Percentiles rank a stretch among this genome's conserved stretches.
These are phyloP conservation scores for Danio kyathit DNA, from an alignment of 2,797 vertebrate species.

Conservation along the genomic window DNA sequence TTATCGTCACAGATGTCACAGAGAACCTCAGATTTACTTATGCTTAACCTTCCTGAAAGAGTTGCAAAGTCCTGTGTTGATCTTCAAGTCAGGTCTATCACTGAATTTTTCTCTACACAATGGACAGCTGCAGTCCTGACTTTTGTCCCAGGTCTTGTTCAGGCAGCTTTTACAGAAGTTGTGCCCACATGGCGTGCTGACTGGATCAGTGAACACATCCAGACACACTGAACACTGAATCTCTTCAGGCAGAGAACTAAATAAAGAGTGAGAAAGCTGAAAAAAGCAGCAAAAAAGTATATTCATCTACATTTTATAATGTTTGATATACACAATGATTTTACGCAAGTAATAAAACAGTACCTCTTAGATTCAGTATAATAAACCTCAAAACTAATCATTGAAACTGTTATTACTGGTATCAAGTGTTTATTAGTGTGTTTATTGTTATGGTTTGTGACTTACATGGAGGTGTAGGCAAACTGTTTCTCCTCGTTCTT, in stretches of 20 bases:
- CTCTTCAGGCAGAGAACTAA: background rate
- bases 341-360: background rate
- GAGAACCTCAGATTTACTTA: background rate
- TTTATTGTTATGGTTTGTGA: background rate
- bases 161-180: too few species aligned
- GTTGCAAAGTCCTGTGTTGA: background rate
- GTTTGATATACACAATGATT: too few species aligned
- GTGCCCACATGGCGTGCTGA: too few species aligned
- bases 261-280: background rate
- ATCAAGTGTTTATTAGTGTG: background rate
- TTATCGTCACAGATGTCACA: conserved; percentile 3
- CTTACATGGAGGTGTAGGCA: background rate
- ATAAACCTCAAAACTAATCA: too few species aligned
- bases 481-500: background rate
- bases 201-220: background rate
- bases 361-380: background rate
- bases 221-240: background rate
- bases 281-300: too few species aligned
- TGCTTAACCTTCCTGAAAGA: background rate
- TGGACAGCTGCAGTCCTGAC: too few species aligned
- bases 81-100: background rate
- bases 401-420: background rate
- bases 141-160: too few species aligned
- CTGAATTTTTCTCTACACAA: background rate
- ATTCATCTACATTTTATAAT: too few species aligned